These are phyloP conservation scores for Cyrtorhinus lividipennis DNA, from an alignment of 1,140 invertebrate genomes.

Conservation along the genomic window DNA sequence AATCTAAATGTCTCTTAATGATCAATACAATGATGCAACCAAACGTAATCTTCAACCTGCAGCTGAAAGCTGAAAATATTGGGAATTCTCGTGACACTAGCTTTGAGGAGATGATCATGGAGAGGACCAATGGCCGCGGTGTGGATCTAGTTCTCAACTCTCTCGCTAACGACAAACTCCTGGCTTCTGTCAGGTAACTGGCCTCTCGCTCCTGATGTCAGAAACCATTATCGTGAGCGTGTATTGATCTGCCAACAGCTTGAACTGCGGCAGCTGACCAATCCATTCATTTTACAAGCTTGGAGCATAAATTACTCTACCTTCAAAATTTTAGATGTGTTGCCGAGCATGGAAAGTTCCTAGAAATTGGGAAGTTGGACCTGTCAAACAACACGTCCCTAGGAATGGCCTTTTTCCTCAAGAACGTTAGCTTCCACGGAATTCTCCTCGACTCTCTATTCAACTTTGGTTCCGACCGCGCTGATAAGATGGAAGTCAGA, in stretches of 20 bases:
- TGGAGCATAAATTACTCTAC: not conserved
- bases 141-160: slow-evolving; percentile 92
- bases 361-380: slow-evolving; percentile 96
- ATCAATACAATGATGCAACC: not conserved
- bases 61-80: slow-evolving; percentile 66
- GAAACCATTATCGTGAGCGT: too few relatives aligned
- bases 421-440: slow-evolving; percentile 93
- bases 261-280: not conserved
- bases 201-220: not conserved
- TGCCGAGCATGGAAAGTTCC: slow-evolving; percentile 76
- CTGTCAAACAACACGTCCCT: slow-evolving; percentile 76
- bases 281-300: not conserved
- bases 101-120: slow-evolving; percentile 77
- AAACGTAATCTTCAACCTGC: slow-evolving; percentile 19
- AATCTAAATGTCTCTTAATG: not conserved
- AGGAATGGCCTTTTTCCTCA: slow-evolving; percentile 81
- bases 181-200: slow-evolving; percentile 60
- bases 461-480: slow-evolving; percentile 40
- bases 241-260: not conserved
- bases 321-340: slow-evolving; percentile 41
- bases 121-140: slow-evolving; percentile 63
- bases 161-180: slow-evolving; percentile 79
- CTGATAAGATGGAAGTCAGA: slow-evolving; percentile 58
- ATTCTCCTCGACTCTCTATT: slow-evolving; percentile 86
- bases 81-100: slow-evolving; percentile 81